These are phyloP conservation scores for Chiloscyllium plagiosum DNA, from an alignment of 2,113 vertebrate genomes.

Conservation along the genomic window DNA sequence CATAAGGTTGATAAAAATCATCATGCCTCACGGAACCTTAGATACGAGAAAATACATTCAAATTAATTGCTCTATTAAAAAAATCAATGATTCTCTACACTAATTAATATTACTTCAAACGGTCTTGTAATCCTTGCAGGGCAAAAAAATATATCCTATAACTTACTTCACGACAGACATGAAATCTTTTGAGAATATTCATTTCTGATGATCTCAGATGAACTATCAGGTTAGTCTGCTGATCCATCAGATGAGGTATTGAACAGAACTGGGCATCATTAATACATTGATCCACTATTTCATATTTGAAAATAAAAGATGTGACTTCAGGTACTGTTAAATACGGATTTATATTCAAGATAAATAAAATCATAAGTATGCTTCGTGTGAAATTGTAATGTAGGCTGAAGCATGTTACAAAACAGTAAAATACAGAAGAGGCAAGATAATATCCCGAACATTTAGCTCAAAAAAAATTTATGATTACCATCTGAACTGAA, in stretches of 20 bases:
- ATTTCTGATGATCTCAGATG: neutral
- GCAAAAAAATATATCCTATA: neutral
- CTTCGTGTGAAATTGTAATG: neutral
- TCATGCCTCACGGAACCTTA: neutral
- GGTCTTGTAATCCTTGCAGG: neutral
- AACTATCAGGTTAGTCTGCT: neutral
- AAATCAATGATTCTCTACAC: neutral
- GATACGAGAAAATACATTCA: neutral
- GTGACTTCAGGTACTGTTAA: neutral
- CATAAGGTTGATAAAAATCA: neutral
- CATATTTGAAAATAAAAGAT: neutral
- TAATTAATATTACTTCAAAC: neutral
- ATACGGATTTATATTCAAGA: neutral
- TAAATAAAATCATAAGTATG: neutral
- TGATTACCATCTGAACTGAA: neutral
- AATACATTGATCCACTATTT: neutral
- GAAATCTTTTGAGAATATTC: neutral
- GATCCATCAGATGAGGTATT: neutral
- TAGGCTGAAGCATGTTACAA: neutral
- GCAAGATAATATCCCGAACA: neutral
- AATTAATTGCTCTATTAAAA: neutral
- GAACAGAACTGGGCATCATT: neutral
- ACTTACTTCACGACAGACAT: neutral
- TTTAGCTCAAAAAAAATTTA: neutral
- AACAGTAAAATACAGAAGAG: neutral